Evolutionary conservation across 1,140 invertebrate genomes (phyloP).

Genomic region (Drosophila kepulauana): DNA sequence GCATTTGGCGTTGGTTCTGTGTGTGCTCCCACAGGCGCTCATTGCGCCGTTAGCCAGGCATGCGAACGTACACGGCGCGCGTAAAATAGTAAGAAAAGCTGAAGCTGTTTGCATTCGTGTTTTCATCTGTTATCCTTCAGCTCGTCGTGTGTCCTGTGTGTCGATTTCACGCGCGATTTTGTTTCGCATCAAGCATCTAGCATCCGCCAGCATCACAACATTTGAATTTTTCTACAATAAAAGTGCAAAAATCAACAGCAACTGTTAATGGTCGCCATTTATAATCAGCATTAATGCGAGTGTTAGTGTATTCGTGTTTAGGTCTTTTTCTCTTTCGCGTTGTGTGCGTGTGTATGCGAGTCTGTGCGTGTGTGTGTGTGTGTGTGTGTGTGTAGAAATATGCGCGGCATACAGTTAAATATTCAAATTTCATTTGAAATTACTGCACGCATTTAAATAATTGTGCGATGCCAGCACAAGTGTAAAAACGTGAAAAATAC

Average conservation of each 20-base stretch:
- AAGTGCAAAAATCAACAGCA: slow-evolving; percentile 72
- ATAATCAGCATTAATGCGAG: slow-evolving; percentile 24
- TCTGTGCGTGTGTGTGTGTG: slow-evolving; percentile 56
- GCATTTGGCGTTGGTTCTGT: slow-evolving; percentile 41
- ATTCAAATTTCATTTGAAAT: slow-evolving; percentile 77
- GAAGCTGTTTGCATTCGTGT: slow-evolving; percentile 5
- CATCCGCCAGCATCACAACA: slow-evolving; percentile 26
- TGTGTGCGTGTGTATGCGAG: slow-evolving; percentile 36
- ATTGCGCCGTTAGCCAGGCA: slow-evolving; percentile 73
- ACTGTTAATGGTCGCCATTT: slow-evolving; percentile 44
- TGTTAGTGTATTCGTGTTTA: slow-evolving; percentile 20
- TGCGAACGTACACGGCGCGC: slow-evolving; percentile 72
- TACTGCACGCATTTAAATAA: slow-evolving; percentile 81
- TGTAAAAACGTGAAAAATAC: slow-evolving; percentile 62
- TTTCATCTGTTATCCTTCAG: background rate
- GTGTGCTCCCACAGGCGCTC: slow-evolving; percentile 54
- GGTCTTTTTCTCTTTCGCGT: background rate
- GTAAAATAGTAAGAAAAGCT: background rate
- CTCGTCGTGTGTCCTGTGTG: slow-evolving; percentile 5
- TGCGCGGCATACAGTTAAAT: slow-evolving; percentile 66
- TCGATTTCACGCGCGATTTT: slow-evolving; percentile 36
- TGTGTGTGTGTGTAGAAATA: slow-evolving; percentile 60
- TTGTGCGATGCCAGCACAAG: slow-evolving; percentile 57
- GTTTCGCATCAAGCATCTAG: slow-evolving; percentile 21
- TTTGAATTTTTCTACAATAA: slow-evolving; percentile 81